These are phyloP conservation scores for Ovibos moschatus DNA, from an alignment of 2,113 vertebrate species.

Conservation along the genomic window DNA sequence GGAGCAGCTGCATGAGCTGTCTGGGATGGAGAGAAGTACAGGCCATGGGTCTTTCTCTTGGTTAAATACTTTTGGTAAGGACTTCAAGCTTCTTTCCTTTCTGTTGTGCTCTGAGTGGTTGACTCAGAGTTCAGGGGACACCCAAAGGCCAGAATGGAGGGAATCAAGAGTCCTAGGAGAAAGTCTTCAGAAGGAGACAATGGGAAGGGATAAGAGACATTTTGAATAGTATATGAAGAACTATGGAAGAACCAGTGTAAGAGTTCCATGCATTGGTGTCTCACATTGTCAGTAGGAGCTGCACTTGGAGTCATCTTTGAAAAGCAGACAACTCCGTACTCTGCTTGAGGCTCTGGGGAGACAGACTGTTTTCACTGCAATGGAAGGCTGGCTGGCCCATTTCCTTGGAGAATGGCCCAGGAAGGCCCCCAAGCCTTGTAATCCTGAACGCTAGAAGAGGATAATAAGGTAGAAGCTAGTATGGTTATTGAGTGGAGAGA, in stretches of 20 bases:
- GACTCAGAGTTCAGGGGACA: background rate
- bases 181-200: background rate
- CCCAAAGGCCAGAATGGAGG: background rate
- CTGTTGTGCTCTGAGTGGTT: background rate
- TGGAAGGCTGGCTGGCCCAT: background rate
- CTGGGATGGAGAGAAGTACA: background rate
- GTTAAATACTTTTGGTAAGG: background rate
- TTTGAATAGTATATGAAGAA: background rate
- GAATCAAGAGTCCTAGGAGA: background rate
- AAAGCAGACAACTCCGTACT: background rate
- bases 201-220: background rate
- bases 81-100: background rate
- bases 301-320: background rate
- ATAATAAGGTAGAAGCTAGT: background rate
- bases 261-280: background rate
- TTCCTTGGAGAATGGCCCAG: background rate
- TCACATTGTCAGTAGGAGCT: background rate
- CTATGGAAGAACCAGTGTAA: background rate
- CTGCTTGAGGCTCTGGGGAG: background rate
- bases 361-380: background rate
- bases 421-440: background rate
- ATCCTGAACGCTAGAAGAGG: background rate
- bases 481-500: background rate
- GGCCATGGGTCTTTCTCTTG: background rate
- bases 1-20: background rate